phyloP scores from a whole-genome alignment of 92 coral and sea anemone species.

The Isaurus tuberculatus region DNA sequence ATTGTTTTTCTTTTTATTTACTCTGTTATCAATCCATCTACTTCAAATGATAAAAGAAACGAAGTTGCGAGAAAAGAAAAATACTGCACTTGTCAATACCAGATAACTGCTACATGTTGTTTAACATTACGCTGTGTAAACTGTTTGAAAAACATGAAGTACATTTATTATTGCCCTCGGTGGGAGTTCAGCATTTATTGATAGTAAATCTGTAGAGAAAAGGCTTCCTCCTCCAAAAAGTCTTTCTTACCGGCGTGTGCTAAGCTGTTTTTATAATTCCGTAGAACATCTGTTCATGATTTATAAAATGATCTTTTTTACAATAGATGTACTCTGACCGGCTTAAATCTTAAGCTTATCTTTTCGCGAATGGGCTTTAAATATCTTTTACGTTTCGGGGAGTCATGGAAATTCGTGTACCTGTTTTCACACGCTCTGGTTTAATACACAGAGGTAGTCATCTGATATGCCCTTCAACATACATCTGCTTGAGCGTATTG shows the following conservation, averaged over 20 bases:
- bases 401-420: conserved; percentile 60
- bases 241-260: conserved; percentile 43
- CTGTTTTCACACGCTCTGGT: conserved; percentile 73
- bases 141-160: conserved; percentile 59
- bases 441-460: conserved; percentile 72
- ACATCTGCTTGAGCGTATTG: conserved; percentile 85
- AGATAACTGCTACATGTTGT: conserved; percentile 54
- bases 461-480: conserved; percentile 75
- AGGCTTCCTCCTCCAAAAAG: conserved; percentile 32
- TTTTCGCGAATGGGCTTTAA: conserved; percentile 51
- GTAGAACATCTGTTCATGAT: conserved; percentile 79
- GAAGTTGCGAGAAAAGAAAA: conserved; percentile 66
- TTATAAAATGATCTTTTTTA: conserved; percentile 61
- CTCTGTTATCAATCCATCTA: conserved; percentile 74
- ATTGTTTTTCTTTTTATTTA: conserved; percentile 60
- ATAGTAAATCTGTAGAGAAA: conserved; percentile 59
- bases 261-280: conserved; percentile 52
- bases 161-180: conserved; percentile 37
- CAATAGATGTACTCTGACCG: conserved; percentile 9
- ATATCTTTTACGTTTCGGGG: conserved; percentile 53
- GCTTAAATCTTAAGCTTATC: conserved; percentile 50
- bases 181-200: conserved; percentile 58
- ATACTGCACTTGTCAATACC: conserved; percentile 56
- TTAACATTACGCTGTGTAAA: conserved; percentile 73
- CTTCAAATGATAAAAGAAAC: conserved; percentile 68